These are phyloP conservation scores for Leuctra nigra DNA, from an alignment of 2,888 invertebrate species.

Conservation along the genomic window DNA sequence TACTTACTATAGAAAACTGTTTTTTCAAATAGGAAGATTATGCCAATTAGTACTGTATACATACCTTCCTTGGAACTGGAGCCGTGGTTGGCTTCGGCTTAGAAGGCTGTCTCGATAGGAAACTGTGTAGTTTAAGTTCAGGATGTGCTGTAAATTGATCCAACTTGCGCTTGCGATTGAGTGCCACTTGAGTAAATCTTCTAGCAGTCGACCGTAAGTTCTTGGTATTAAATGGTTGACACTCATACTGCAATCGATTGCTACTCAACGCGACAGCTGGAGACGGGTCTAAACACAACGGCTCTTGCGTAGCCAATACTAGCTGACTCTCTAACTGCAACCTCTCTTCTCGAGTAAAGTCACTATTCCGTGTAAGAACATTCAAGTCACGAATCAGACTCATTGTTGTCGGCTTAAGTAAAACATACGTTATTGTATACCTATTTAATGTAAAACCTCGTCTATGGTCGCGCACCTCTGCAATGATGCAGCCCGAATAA, in stretches of 20 bases:
- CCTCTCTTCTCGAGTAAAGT: conserved; percentile 70
- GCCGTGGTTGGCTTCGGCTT: conserved; percentile 39
- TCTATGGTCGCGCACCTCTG: conserved; percentile 84
- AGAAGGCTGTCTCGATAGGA: conserved; percentile 50
- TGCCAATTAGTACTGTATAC: too few species aligned
- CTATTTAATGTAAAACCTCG: conserved; percentile 56
- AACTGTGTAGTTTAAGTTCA: conserved; percentile 68
- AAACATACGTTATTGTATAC: conserved; percentile 55
- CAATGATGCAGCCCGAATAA: conserved; percentile 87
- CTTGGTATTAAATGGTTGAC: conserved; percentile 65
- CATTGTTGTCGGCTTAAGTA: conserved; percentile 77
- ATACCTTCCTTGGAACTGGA: conserved; percentile 16
- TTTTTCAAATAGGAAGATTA: too few species aligned
- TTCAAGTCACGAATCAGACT: conserved; percentile 59
- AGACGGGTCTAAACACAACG: conserved; percentile 83
- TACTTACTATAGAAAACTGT: too few species aligned
- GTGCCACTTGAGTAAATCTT: conserved; percentile 71
- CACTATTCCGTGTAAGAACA: conserved; percentile 48
- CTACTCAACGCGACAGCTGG: conserved; percentile 71
- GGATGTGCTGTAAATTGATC: conserved; percentile 76
- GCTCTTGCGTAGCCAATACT: conserved; percentile 77
- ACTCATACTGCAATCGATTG: conserved; percentile 67
- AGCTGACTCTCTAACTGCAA: conserved; percentile 76
- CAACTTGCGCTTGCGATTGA: conserved; percentile 82
- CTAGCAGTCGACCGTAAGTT: conserved; percentile 67